Base-by-base conservation (phyloP, 2,797 vertebrate genomes). In the Gephyroberyx darwinii region DNA sequence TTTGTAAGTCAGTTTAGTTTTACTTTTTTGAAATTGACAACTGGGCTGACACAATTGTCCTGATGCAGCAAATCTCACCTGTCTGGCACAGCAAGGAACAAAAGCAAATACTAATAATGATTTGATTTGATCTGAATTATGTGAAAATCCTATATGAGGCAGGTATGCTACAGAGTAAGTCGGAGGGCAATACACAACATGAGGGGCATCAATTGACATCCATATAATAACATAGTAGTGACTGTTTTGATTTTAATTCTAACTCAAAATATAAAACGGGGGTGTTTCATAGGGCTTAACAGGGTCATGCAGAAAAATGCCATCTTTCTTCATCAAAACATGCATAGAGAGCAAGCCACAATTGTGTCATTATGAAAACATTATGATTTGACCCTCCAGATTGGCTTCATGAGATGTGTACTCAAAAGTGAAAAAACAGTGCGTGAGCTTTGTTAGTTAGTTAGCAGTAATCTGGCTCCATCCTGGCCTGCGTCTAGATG, bases 381-480 rank as follows among this genome's bases (percentile, higher is more conserved):
- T 13, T 76, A n/a, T 22, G 2, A 17, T 16, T 63, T 41, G 31
- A 8, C 45, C 74, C 63, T 74, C 14, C 39, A 37, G 19, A 71
- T 63, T 69, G 9, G 10, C 39, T 41, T 77, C 64, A 59, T n/a
- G 35, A 9, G 41, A 35, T 72, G 55, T 55, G 62, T 17, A 1
- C 69, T 71, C 59, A 17, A 26, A 26, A 26, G 20, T 54, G 54
- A 71, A 52, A 65, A 71, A 74, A 59, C 0, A 35, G 6, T 35
- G 37, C 56, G n/a, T 31, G 48, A 53, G 55, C 39, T 63, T 69
- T 33, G 54, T 65, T 54, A 5, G 68, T 77, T 53, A 60, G 35
- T 77, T 53, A 60, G 35, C 54, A 8, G 16, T 17, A 26, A 82
- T 82, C 72, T 71, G 71, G 72, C 74, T 71, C 50, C 41, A 39